Evolutionary conservation across 1,140 invertebrate genomes (phyloP).

Genomic region (Leguminivora glycinivorella): DNA sequence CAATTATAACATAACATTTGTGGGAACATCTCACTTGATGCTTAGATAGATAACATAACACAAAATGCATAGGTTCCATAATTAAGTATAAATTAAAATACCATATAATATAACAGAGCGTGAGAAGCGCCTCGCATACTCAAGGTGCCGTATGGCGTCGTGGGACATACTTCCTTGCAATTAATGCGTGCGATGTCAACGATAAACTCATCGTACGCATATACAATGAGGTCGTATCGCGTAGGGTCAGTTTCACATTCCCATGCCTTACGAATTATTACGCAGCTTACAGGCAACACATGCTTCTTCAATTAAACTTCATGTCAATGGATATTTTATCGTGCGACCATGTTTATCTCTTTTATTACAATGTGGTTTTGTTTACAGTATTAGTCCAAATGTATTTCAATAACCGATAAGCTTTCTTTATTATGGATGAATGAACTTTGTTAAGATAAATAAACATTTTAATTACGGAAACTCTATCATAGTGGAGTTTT

Average conservation of each 20-base stretch:
- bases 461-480: not conserved
- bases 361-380: not conserved
- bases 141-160: slow-evolving; percentile 59
- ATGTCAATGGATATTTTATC: not conserved
- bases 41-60: not conserved
- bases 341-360: not conserved
- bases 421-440: slow-evolving; percentile 17
- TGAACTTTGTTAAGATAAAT: slow-evolving; percentile 24
- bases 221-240: slow-evolving; percentile 61
- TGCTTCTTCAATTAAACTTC: not conserved
- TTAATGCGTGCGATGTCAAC: slow-evolving; percentile 67
- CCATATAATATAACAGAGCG: slow-evolving; percentile 44
- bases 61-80: not conserved
- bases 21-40: not conserved
- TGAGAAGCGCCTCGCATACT: slow-evolving; percentile 49
- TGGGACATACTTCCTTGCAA: slow-evolving; percentile 65
- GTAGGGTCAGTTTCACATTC: slow-evolving; percentile 42
- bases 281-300: not conserved
- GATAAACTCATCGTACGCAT: slow-evolving; percentile 63
- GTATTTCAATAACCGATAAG: slow-evolving; percentile 11
- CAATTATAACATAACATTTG: not conserved
- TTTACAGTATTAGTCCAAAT: not conserved
- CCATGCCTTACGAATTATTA: slow-evolving; percentile 41
- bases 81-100: slow-evolving; percentile 31
- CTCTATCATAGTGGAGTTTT: not conserved